Evolutionary conservation across 2,888 invertebrate species (phyloP), one percentile per base, ranked within the genome.

Genomic region (Holacanthella duospinosa): DNA sequence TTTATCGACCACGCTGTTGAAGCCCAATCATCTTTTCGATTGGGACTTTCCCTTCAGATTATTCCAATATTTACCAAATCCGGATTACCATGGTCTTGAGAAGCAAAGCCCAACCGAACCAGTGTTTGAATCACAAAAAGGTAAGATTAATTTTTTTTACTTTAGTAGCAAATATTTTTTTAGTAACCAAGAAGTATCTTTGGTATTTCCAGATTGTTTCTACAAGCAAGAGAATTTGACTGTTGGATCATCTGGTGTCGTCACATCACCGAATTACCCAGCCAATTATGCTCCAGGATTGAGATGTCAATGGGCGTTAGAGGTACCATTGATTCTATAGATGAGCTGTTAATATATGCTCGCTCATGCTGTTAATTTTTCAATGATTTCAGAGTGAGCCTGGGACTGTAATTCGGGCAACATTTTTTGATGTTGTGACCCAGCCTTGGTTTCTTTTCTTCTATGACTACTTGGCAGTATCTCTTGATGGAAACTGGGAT

Each of bases 261-360:
- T 71, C n/a, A 68, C 59, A 1, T 65, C 69, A 0, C 71, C 71
- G 24, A 69, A 67, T 43, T 69, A 71, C 53, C 71, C 71, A 12
- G 53, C 66, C 43, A 64, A 62, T n/a, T 71, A 71, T 54, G 29
- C 43, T 24, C 62, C 69, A 6, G 62, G 65, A 24, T 54, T 67
- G 19, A 57, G 64, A 43, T 71, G 71, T 43, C 66, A 68, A 60
- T 71, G 71, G 71, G 59, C 55, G n/a, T 60, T 71, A 16, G 66
- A 71, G 62, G 71, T 69, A 36, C 6, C n/a, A 16, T 36, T 36
- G 36, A 16, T 9, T 9, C 6, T 36, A 9, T 16, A 16, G 36
- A 36, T 21, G 44, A 55, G 58, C 1, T n/a, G 16, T 28, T 48
- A 71, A 69, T 57, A 68, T 27, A 6, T 36, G 36, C n/a, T n/a